Evolutionary conservation across 1,140 invertebrate genomes (phyloP), one percentile per base, ranked within the genome.

Genomic region (Diploscapter pachys): DNA sequence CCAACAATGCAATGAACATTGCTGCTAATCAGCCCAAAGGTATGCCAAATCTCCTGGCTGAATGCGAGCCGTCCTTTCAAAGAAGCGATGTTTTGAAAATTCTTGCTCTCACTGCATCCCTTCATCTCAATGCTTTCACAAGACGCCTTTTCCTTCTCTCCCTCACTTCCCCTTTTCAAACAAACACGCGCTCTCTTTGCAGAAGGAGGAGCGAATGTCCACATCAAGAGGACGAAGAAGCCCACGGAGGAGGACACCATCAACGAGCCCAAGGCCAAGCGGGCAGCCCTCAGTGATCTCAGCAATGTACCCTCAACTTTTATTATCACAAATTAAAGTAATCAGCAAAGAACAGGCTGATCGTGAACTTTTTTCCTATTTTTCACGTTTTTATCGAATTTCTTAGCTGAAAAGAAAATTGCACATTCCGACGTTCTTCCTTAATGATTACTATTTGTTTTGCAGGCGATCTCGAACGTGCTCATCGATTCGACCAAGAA

Each of bases 401-500:
- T 31, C 57, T 11, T 11, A 11, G 31, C 57, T 11, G 31, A 59
- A 31, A 59, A 59, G 57, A 31, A 59, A 59, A 11, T 31, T 11
- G 57, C 31, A 31, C 57, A 59, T 31, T 59, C 57, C 2, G 57
- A 59, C 57, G 57, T 31, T 31, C 57, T 59, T 31, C 57, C 57
- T 11, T 31, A 31, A 31, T 31, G 31, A 31, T 31, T 31, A 31
- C 31, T 31, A 31, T 31, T 31, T 31, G 31, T 31, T 31, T 31
- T 31, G 9, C 63, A 64, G 13, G 72, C 49, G 52, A 72, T 74
- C 53, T 51, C 52, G 5, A 74, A 73, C 52, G n/a, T 75, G 31
- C 64, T 51, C 11, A 74, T 75, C 13, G 71, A 74, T 53, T 75
- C 72, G 4, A n/a, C 72, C 50, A 74, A 74, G 72, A 74, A 74